These are phyloP conservation scores for Papilio machaon DNA, from an alignment of 1,140 invertebrate genomes.

Conservation along the genomic window DNA sequence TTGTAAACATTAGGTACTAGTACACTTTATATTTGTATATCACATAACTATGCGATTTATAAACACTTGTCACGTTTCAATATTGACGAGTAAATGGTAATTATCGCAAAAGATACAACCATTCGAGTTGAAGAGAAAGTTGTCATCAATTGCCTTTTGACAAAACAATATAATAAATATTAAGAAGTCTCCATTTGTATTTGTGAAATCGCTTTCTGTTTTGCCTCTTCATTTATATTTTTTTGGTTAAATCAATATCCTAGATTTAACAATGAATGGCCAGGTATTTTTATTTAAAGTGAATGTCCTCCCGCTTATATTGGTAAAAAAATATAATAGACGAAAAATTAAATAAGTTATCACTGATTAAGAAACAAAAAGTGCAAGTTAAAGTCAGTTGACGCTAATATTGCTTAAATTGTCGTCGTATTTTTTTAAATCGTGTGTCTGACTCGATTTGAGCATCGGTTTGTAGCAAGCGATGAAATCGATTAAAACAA, in stretches of 20 bases:
- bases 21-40: constrained; percentile 18
- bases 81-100: neutral
- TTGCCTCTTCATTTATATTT: neutral
- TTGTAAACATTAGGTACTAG: constrained; percentile 56
- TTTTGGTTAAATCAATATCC: neutral
- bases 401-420: neutral
- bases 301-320: neutral
- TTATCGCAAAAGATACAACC: neutral
- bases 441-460: constrained; percentile 22
- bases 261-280: neutral
- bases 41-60: constrained; percentile 26
- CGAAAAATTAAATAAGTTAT: neutral
- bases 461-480: neutral
- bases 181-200: neutral
- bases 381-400: neutral
- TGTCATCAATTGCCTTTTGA: constrained; percentile 9
- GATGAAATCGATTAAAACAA: constrained; percentile 5
- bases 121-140: neutral
- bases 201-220: neutral
- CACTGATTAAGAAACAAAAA: neutral
- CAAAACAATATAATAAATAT: constrained; percentile 1
- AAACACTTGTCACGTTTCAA: constrained; percentile 31
- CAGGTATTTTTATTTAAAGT: neutral
- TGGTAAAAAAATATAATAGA: neutral
- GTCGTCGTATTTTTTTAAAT: neutral